These are phyloP conservation scores for Dasysyrphus tricinctus DNA, from an alignment of 2,888 invertebrate genomes.

Conservation along the genomic window DNA sequence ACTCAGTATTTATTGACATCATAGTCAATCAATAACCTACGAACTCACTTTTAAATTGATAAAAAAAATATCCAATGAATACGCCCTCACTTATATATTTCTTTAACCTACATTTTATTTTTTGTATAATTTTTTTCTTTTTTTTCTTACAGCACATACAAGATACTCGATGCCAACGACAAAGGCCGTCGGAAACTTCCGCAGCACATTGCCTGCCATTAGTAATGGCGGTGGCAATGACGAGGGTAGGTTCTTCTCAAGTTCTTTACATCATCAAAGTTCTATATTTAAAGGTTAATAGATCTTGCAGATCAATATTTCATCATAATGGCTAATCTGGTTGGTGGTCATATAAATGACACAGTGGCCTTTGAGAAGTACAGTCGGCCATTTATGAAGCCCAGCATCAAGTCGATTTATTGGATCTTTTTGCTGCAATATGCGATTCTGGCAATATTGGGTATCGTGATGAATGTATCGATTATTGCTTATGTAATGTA, in stretches of 20 bases:
- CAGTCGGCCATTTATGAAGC: constrained; percentile 86
- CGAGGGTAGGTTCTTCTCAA: constrained; percentile 65
- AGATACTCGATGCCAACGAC: constrained; percentile 18
- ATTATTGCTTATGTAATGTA: constrained; percentile 85
- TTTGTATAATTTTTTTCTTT: not conserved
- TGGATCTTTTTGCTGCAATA: constrained; percentile 87
- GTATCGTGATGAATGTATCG: constrained; percentile 85
- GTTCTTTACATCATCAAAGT: constrained; percentile 66
- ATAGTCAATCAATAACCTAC: constrained; percentile 20
- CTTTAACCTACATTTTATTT: not conserved
- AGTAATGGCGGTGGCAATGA: constrained; percentile 8
- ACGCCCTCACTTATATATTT: not conserved
- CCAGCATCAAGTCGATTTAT: constrained; percentile 85
- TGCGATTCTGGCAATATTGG: constrained; percentile 85
- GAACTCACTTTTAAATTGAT: constrained; percentile 7
- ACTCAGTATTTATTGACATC: not conserved
- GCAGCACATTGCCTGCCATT: constrained; percentile 10
- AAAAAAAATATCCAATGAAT: not conserved
- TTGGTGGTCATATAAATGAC: constrained; percentile 80
- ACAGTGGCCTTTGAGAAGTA: constrained; percentile 83
- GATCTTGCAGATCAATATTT: constrained; percentile 82
- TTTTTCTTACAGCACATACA: constrained; percentile 26
- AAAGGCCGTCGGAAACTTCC: constrained; percentile 3
- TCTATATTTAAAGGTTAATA: constrained; percentile 65
- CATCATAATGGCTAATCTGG: constrained; percentile 80